Base-by-base conservation (phyloP, 2,888 invertebrate species). In the Drosophila falleni region DNA sequence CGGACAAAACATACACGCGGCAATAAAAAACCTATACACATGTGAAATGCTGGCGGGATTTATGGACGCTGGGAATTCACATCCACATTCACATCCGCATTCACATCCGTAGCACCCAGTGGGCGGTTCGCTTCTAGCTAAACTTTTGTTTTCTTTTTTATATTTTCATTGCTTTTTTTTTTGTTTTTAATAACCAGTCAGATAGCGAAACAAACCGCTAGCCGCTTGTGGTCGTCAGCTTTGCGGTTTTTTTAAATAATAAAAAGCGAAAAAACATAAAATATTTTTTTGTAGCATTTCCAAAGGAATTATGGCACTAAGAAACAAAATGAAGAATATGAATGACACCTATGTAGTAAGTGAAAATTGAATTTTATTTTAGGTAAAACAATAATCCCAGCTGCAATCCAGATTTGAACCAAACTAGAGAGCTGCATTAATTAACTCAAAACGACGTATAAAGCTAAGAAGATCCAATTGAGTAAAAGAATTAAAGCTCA, bases 11-110 rank as follows among this genome's bases (percentile, higher is more conserved):
- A 44, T 37, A 61, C 62, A 79, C 61, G 65, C 53, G 80, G 88
- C 77, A 88, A 86, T 82, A 82, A 78, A 85, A 86, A 85, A 89
- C 80, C 67, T 74, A 86, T 80, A 89, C 89, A 89, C 86, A 84
- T 84, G 79, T 84, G 84, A 87, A 85, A 87, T 81, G 68, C 75
- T 72, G 44, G 81, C 79, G 73, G 85, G 84, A 84, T 89, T 84
- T 84, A 84, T 84, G 85, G 76, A 74, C 58, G 89, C 65, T 70
- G 85, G 71, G 77, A 60, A 76, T 80, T 64, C 80, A 39, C 79
- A 75, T 67, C 51, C 66, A 41, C 63, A 70, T 46, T 8, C 53
- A 19, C 51, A 37, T 37, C 13, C 35, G n/a, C 51, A 53, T 23
- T 15, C 39, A 19, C 29, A 60, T 39, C 42, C 59, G 63, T 55